Base-by-base conservation (phyloP, 2,113 vertebrate genomes). In the Rhodinocichla rosea region DNA sequence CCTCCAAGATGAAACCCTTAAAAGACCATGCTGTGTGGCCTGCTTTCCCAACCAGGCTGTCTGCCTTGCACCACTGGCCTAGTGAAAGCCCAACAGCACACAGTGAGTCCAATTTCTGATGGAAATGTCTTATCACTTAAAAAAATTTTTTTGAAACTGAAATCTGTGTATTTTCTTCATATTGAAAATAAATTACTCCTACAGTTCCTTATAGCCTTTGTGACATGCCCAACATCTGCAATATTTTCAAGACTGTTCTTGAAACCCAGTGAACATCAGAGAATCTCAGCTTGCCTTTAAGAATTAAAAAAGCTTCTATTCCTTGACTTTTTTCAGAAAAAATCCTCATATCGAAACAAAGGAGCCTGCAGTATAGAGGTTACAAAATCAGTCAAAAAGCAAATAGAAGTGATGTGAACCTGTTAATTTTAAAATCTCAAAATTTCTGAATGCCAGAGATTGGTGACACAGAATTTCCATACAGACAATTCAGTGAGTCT, bases 381-480 rank as follows among this genome's bases (percentile, higher is more conserved):
- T 60, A 44, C 30, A 35, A 78, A 83, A 74, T 67, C 35, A 87
- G 12, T 37, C 44, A 68, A 63, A 90, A 78, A 40, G 30, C 62
- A 89, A 91, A 89, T 49, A 47, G 26, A 81, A 62, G 18, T 33
- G 12, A 55, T 83, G 30, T 44, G 77, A 94, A 65, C 40, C 40
- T 76, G 14, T 60, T 82, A 52, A 84, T 87, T 94, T 94, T 69
- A 65, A 95, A 95, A 64, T 75, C 21, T 84, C n/a, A 53, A 75
- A 44, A 87, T 83, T 96, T 94, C 65, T 95, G 71, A 87, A 59
- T 68, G 37, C 90, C 45, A 49, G 56, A 71, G 94, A 56, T 57
- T 83, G 40, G 83, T 93, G 95, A 84, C 92, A 96, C 35, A 56
- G 30, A 67, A 96, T 96, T 92, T 96, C 53, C 92, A 92, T 94